Evolutionary conservation across 2,888 invertebrate genomes (phyloP).

Genomic region (Limenitis camilla): DNA sequence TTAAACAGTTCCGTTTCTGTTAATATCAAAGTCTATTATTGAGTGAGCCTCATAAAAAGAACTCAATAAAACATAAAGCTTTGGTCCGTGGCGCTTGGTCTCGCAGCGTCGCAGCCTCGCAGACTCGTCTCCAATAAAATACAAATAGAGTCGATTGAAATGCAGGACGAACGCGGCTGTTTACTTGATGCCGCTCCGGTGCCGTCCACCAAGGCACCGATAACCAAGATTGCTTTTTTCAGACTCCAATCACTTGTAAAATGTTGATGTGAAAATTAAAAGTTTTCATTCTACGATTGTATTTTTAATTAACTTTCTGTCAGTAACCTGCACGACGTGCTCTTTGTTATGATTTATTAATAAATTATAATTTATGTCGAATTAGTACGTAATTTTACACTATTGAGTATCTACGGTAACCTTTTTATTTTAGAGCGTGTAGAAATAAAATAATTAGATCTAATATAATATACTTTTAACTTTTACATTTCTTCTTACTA

Average conservation of each 20-base stretch:
- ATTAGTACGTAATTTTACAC: not conserved
- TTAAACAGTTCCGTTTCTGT: conserved; percentile 38
- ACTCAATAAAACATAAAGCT: conserved; percentile 61
- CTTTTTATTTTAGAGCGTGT: too few species aligned
- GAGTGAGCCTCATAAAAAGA: conserved; percentile 51
- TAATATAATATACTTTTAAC: too few species aligned
- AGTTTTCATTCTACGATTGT: conserved; percentile 24
- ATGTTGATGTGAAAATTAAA: conserved; percentile 54
- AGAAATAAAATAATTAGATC: too few species aligned
- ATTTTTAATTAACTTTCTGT: conserved; percentile 3
- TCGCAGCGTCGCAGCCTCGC: conserved; percentile 26
- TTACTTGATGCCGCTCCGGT: conserved; percentile 54
- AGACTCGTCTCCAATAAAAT: conserved; percentile 60
- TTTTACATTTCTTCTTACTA: too few species aligned
- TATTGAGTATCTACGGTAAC: too few species aligned
- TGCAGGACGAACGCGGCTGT: conserved; percentile 62
- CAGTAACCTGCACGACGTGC: not conserved
- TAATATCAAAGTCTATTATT: conserved; percentile 45
- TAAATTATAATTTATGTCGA: not conserved
- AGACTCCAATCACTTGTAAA: conserved; percentile 59
- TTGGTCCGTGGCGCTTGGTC: conserved; percentile 44
- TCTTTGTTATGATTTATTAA: not conserved
- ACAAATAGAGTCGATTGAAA: conserved; percentile 70
- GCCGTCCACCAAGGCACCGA: conserved; percentile 45
- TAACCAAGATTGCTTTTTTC: conserved; percentile 69